A percentile compares a stretch with the other conserved stretches of the same genome.
Conservation (phyloP, 2,888 invertebrate genomes). For the Philereme vetulata region DNA sequence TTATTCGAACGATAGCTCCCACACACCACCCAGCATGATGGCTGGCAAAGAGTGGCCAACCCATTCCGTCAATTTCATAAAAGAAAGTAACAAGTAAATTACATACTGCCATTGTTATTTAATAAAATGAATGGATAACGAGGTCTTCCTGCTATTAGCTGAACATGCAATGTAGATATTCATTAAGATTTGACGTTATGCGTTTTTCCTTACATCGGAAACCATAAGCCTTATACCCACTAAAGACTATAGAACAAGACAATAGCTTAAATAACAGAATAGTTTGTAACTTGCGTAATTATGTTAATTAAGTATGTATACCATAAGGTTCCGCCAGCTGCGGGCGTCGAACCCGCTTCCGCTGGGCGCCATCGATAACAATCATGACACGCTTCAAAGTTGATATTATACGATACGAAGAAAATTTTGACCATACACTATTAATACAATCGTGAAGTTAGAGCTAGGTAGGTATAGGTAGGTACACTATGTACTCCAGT, state of each 20-base stretch:
- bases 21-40: conserved; percentile 13
- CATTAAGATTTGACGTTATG: conserved; percentile 33
- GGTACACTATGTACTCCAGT: no score
- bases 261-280: conserved; percentile 19
- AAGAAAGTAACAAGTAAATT: conserved; percentile 46
- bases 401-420: not conserved
- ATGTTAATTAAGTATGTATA: conserved; percentile 63
- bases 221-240: no score
- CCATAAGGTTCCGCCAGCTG: conserved; percentile 58
- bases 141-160: conserved; percentile 34
- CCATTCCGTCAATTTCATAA: conserved; percentile 28
- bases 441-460: not conserved
- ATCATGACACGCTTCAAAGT: conserved; percentile 41
- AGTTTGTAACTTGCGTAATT: conserved; percentile 25
- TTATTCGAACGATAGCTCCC: conserved; percentile 22
- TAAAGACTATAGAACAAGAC: conserved; percentile 1
- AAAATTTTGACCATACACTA: conserved; percentile 28
- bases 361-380: conserved; percentile 52
- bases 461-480: no score
- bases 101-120: conserved; percentile 40
- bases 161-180: conserved; percentile 35
- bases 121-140: conserved; percentile 33
- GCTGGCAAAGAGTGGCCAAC: conserved; percentile 13
- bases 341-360: conserved; percentile 76
- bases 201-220: conserved; percentile 3